A percentile compares a stretch with the other conserved stretches of the same genome.
phyloP scores from a whole-genome alignment of 1,140 invertebrate species.

The Melipona quadrifasciata region DNA sequence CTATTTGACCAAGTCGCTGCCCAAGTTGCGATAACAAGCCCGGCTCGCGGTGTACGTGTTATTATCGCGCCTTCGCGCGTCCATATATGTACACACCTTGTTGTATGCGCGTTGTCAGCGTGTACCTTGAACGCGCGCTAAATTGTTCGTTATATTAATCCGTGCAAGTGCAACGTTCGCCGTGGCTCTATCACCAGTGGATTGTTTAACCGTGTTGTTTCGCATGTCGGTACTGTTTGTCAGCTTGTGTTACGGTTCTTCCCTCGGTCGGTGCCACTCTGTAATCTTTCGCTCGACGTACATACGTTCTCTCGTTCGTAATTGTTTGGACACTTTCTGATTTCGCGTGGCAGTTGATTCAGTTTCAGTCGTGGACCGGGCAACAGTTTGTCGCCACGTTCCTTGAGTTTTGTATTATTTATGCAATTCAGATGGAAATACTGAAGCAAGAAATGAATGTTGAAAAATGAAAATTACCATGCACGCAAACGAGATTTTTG shows the following conservation, averaged over 20 bases:
- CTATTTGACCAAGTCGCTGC: constrained; percentile 47
- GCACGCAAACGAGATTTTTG: too few species aligned
- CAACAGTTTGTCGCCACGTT: too few species aligned
- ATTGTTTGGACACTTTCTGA: too few species aligned
- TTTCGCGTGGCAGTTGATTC: too few species aligned
- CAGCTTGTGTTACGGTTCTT: constrained; percentile 51
- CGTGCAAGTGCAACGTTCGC: constrained; percentile 34
- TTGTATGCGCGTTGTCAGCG: not conserved
- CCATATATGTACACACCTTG: too few species aligned
- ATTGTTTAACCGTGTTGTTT: constrained; percentile 61
- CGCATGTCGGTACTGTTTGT: constrained; percentile 31
- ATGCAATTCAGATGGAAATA: too few species aligned
- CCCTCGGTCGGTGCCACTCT: not conserved
- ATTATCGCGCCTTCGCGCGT: constrained; percentile 1
- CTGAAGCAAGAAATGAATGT: too few species aligned
- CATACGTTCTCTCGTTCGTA: too few species aligned
- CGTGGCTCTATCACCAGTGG: constrained; percentile 29
- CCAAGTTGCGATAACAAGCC: constrained; percentile 54
- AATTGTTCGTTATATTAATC: constrained; percentile 60
- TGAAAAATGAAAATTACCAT: too few species aligned
- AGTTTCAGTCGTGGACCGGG: too few species aligned
- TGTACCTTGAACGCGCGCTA: constrained; percentile 24
- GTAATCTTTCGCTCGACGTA: too few species aligned
- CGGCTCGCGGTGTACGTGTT: constrained; percentile 4
- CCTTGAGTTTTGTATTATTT: too few species aligned